Evolutionary conservation across 1,140 invertebrate genomes (phyloP).

Genomic region (Drosophila repleta): DNA sequence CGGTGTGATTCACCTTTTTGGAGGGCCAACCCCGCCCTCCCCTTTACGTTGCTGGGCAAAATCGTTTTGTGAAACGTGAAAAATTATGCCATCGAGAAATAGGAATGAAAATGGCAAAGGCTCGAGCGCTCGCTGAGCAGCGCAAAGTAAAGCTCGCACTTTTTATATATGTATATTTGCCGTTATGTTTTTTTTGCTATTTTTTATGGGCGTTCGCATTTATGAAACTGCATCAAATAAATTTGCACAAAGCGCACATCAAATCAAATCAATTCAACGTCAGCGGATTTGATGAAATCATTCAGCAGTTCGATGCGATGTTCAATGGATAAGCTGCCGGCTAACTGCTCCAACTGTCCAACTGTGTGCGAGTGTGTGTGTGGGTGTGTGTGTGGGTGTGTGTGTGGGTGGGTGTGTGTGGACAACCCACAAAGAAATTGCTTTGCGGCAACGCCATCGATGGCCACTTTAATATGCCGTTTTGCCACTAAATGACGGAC

Average conservation of each 20-base stretch:
- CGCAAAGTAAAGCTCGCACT: no score
- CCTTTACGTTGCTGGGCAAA: constrained; percentile 13
- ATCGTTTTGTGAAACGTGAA: constrained; percentile 40
- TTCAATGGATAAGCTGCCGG: background rate
- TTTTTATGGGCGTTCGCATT: constrained; percentile 54
- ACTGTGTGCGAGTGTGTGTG: background rate
- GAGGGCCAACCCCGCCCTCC: background rate
- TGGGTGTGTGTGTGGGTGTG: background rate
- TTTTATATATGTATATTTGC: no score
- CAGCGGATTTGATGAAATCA: constrained; percentile 78
- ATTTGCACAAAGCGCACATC: constrained; percentile 77
- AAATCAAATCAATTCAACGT: constrained; percentile 76
- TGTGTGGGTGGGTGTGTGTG: background rate
- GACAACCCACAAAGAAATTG: constrained; percentile 38
- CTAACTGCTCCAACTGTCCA: background rate
- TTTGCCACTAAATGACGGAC: constrained; percentile 47
- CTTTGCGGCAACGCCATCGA: constrained; percentile 38
- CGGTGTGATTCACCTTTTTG: constrained; percentile 19
- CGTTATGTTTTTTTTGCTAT: background rate
- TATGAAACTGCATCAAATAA: constrained; percentile 73
- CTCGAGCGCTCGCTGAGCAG: background rate
- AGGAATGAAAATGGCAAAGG: constrained; percentile 23
- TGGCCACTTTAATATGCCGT: constrained; percentile 71
- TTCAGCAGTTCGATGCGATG: constrained; percentile 44
- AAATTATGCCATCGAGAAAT: constrained; percentile 65